These are phyloP conservation scores for Anorthoa munda DNA, from an alignment of 2,888 invertebrate species.

Conservation along the genomic window DNA sequence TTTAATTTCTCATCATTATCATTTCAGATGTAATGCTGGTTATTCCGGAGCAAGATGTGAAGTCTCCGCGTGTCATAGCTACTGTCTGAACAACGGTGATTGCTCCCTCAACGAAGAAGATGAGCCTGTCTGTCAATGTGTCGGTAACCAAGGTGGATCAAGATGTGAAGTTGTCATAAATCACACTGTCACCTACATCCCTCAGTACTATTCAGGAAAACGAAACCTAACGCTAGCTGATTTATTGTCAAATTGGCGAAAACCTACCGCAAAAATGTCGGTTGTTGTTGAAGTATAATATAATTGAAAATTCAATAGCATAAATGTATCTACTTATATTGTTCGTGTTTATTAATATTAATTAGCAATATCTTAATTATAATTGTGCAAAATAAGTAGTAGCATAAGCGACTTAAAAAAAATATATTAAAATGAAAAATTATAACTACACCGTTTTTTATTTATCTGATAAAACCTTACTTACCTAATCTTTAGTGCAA, in stretches of 20 bases:
- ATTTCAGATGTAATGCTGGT: constrained; percentile 10
- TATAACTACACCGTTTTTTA: too few relatives aligned
- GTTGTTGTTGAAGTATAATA: not conserved
- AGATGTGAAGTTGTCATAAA: constrained; percentile 4
- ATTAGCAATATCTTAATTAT: too few relatives aligned
- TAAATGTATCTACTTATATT: too few relatives aligned
- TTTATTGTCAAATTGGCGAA: not conserved
- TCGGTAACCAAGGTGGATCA: not conserved
- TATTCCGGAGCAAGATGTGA: constrained; percentile 4
- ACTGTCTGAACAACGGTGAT: not conserved
- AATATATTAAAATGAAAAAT: too few relatives aligned
- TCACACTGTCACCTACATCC: not conserved
- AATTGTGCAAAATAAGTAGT: too few relatives aligned
- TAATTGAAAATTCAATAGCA: not conserved
- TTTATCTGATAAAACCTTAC: too few relatives aligned
- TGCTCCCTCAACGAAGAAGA: not conserved
- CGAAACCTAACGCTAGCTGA: not conserved
- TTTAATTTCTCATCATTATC: not conserved
- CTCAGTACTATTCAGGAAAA: not conserved
- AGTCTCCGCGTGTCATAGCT: not conserved
- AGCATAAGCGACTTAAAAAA: too few relatives aligned
- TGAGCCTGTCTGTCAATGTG: not conserved
- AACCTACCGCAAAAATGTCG: not conserved
- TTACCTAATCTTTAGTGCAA: too few relatives aligned
- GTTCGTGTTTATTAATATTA: too few relatives aligned